Evolutionary conservation across 2,888 invertebrate genomes (phyloP).

Genomic region (Conus canariensis): DNA sequence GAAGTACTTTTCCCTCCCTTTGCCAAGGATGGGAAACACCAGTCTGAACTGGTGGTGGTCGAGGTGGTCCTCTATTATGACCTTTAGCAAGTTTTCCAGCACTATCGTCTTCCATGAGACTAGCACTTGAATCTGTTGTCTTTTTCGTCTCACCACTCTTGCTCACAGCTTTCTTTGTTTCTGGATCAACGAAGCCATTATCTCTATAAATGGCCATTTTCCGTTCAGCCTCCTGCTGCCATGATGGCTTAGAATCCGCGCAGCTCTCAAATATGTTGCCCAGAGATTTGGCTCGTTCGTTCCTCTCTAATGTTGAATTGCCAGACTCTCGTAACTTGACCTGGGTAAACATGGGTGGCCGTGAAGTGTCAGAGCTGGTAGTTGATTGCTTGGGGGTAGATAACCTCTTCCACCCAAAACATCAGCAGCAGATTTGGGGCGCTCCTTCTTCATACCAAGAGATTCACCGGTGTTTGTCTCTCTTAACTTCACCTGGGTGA

Average conservation of each 20-base stretch:
- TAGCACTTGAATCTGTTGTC: neutral
- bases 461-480: neutral
- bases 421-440: slow-evolving; percentile 34
- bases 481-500: slow-evolving; percentile 33
- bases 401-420: neutral
- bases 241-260: slow-evolving; percentile 55
- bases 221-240: slow-evolving; percentile 73
- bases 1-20: neutral
- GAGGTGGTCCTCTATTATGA: neutral
- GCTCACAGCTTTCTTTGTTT: neutral
- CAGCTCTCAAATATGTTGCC: neutral
- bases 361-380: slow-evolving; percentile 33
- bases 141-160: slow-evolving; percentile 59
- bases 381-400: slow-evolving; percentile 9
- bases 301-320: neutral
- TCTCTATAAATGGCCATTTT: slow-evolving; percentile 56
- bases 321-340: slow-evolving; percentile 8
- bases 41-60: neutral
- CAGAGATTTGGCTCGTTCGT: slow-evolving; percentile 30
- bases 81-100: neutral
- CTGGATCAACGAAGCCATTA: slow-evolving; percentile 24
- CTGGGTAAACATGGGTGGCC: slow-evolving; percentile 39
- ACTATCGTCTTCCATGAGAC: neutral
- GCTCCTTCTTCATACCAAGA: neutral
- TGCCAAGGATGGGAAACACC: neutral